phyloP scores from a whole-genome alignment of 2,797 vertebrate species.

The Triplophysa yarkandensis region DNA sequence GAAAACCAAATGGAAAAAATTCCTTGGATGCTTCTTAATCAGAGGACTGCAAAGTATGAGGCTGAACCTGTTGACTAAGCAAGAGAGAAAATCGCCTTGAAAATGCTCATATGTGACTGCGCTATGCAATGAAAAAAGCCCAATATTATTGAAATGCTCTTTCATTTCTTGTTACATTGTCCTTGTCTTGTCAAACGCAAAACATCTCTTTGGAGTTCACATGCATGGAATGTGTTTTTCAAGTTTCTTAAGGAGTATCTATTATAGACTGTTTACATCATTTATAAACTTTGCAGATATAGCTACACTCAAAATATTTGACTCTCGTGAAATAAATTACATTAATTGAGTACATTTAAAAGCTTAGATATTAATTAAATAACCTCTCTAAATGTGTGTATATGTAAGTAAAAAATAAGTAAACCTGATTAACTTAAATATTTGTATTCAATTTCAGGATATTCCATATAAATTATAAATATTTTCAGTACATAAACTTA shows the following conservation, averaged over 20 bases:
- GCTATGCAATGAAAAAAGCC: not conserved
- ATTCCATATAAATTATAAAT: too few species aligned
- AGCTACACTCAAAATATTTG: too few species aligned
- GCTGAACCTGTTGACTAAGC: conserved; percentile 49
- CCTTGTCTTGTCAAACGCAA: not conserved
- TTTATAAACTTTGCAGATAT: not conserved
- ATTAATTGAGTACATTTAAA: too few species aligned
- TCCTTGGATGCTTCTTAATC: conserved; percentile 64
- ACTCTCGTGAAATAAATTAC: too few species aligned
- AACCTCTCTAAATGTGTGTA: too few species aligned
- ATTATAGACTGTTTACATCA: not conserved
- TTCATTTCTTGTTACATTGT: conserved; percentile 5
- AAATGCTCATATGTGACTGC: not conserved
- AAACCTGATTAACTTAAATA: too few species aligned
- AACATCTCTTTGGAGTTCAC: conserved; percentile 9
- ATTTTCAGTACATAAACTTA: too few species aligned
- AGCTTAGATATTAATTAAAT: too few species aligned
- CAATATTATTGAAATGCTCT: not conserved
- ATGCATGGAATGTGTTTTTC: conserved; percentile 1
- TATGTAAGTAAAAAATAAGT: too few species aligned
- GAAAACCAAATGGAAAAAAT: conserved; percentile 62
- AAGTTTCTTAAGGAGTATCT: conserved; percentile 4
- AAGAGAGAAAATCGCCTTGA: not conserved
- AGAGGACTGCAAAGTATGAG: conserved; percentile 56
- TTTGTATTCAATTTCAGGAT: too few species aligned